Evolutionary conservation across 92 coral and sea anemone species (phyloP), one percentile per base, ranked within the genome.

Genomic region (Epizoanthus fatuus): DNA sequence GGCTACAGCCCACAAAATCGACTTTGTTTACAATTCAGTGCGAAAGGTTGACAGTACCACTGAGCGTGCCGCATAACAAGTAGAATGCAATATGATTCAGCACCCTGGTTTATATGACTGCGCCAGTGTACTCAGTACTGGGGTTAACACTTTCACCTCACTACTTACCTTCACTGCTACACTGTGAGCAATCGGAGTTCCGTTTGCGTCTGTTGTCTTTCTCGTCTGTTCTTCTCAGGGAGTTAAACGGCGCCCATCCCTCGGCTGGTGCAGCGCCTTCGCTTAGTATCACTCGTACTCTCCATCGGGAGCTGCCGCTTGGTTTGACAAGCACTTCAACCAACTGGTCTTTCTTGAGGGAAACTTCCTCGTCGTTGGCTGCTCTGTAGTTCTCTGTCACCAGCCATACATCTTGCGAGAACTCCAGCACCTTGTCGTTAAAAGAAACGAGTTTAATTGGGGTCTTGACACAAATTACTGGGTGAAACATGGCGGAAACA

Each of bases 161-260:
- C 29, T 42, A 29, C 93, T 63, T 53, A 97, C 99, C 99, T 97
- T 97, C 99, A 87, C 99, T 97, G 84, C 98, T 95, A 73, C 98
- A 97, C 53, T 95, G 96, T 53, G 99, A 97, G 13, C 97, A 94
- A 81, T 97, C 99, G 17, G 99, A 97, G 86, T 95, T 88, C 5
- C 98, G 88, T 69, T 94, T 94, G 63, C 92, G 84, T 69, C 81
- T 92, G 82, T 91, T 71, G 69, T 94, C 93, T 40, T 88, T 80
- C 39, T 97, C 98, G 17, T 95, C 98, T 22, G 98, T 90, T 67
- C 95, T 88, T 12, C 97, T 80, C 37, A 97, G 90, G 10, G 93
- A 91, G 38, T 86, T 89, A 44, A 91, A 91, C 6, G 99, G 99
- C 49, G 93, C 94, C 99, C 99, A 97, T 2, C 99, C 99, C 85